Evolutionary conservation across 2,797 vertebrate genomes (phyloP).

Genomic region (Pteropus rufus): DNA sequence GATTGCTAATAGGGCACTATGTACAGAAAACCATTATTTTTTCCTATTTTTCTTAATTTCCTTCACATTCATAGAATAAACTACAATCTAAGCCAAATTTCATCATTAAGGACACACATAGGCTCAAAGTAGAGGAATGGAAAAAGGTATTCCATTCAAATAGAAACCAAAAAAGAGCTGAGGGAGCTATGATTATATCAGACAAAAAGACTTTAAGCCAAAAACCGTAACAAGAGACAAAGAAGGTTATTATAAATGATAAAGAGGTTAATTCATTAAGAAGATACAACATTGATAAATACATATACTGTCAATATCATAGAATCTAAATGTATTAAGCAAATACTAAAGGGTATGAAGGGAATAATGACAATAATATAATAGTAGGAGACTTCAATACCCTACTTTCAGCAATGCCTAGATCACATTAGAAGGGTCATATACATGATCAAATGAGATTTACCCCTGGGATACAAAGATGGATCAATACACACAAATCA

Average conservation of each 20-base stretch:
- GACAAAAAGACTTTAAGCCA: background rate
- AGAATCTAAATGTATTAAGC: background rate
- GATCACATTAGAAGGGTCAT: background rate
- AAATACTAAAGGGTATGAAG: background rate
- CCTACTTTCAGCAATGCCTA: no score
- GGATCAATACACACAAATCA: background rate
- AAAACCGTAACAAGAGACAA: background rate
- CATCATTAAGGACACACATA: background rate
- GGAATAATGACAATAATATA: background rate
- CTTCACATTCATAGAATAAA: background rate
- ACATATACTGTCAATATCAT: background rate
- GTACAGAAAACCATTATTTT: background rate
- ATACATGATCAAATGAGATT: background rate
- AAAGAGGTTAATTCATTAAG: background rate
- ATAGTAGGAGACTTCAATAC: background rate
- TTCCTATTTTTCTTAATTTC: background rate
- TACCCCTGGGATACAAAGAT: background rate
- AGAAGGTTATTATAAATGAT: background rate
- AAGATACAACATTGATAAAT: background rate
- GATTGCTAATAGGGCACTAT: background rate
- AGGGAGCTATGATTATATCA: background rate
- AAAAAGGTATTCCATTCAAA: background rate
- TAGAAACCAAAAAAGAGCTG: background rate
- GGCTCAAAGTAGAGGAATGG: background rate
- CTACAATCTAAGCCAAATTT: background rate